Evolutionary conservation across 2,113 vertebrate species (phyloP).

Genomic region (Gallinago media): DNA sequence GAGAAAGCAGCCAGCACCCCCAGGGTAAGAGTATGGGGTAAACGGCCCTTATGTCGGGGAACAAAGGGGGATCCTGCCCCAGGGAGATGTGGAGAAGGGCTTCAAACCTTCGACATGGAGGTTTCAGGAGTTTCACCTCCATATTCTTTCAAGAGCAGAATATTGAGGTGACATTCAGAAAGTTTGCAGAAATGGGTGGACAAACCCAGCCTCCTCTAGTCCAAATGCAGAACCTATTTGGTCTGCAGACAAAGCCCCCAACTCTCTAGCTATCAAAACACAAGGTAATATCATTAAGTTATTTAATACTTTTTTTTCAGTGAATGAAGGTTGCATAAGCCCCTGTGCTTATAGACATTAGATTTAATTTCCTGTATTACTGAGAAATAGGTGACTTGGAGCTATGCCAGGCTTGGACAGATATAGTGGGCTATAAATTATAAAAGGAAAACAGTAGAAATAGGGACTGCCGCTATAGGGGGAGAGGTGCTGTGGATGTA

Average conservation of each 20-base stretch:
- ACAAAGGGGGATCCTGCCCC: neutral
- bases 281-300: neutral
- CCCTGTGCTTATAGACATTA: neutral
- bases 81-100: neutral
- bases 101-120: neutral
- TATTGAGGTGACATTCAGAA: neutral
- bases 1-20: neutral
- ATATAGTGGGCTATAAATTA: neutral
- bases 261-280: neutral
- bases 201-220: neutral
- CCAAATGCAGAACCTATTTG: neutral
- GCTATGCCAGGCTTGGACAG: neutral
- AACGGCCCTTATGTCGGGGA: neutral
- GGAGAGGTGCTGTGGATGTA: too few relatives aligned
- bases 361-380: constrained; percentile 32
- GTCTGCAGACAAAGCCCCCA: neutral
- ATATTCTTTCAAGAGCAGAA: neutral
- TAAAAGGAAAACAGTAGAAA: constrained; percentile 6
- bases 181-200: neutral
- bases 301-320: neutral
- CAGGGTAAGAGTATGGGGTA: accelerated
- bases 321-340: neutral
- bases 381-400: constrained; percentile 38
- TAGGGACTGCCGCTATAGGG: neutral
- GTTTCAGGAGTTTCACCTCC: neutral